Evolutionary conservation across 2,888 invertebrate genomes (phyloP).

Genomic region (Drosophila testacea): DNA sequence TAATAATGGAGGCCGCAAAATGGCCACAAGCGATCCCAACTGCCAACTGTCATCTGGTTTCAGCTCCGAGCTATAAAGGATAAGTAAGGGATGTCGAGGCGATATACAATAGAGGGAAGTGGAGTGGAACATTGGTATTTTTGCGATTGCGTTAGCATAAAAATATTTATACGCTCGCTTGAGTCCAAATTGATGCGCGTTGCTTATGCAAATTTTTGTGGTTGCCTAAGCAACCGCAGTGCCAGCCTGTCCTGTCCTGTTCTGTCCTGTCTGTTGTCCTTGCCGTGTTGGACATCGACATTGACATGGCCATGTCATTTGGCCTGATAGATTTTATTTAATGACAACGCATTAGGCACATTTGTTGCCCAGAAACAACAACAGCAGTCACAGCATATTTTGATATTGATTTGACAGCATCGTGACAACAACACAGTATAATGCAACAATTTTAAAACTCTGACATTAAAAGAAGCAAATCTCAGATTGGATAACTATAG

Average conservation of each 20-base stretch:
- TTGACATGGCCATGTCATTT: conserved; percentile 60
- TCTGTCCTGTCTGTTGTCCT: conserved; percentile 35
- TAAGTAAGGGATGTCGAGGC: background rate
- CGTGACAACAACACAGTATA: conserved; percentile 4
- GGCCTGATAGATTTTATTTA: conserved; percentile 73
- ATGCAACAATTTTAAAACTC: conserved; percentile 12
- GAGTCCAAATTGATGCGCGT: conserved; percentile 72
- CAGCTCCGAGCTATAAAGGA: conserved; percentile 5
- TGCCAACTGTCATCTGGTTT: background rate
- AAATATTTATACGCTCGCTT: conserved; percentile 76
- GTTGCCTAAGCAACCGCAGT: conserved; percentile 66
- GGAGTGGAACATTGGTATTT: conserved; percentile 2
- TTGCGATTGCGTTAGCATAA: conserved; percentile 69
- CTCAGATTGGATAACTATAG: conserved; percentile 32
- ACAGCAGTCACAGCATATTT: conserved; percentile 22
- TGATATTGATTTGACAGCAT: conserved; percentile 46
- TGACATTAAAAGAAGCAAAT: background rate
- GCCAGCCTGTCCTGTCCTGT: conserved; percentile 13
- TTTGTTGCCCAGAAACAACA: conserved; percentile 56
- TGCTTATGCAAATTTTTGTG: conserved; percentile 76
- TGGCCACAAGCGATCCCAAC: conserved; percentile 52
- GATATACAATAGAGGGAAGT: background rate
- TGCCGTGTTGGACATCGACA: conserved; percentile 28
- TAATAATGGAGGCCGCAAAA: conserved; percentile 59
- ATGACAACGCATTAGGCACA: conserved; percentile 74